Conservation (phyloP, 64 coral and sea anemone genomes). For the Dendronephthya gigantea region DNA sequence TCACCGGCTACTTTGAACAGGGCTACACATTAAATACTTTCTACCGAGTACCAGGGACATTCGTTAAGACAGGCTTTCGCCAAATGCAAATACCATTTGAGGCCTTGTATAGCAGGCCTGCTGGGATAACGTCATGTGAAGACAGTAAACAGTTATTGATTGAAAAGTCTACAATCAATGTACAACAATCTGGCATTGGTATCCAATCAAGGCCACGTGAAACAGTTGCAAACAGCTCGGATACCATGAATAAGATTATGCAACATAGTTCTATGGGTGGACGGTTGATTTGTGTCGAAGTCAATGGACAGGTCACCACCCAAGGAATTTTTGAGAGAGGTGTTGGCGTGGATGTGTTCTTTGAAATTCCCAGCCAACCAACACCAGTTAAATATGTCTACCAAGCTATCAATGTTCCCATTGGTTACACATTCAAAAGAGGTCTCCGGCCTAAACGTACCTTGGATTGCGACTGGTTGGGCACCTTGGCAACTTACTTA, state of each 20-base stretch:
- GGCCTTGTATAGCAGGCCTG: constrained; percentile 52
- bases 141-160: constrained; percentile 10
- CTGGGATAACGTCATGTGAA: not conserved
- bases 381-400: not conserved
- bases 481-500: constrained; percentile 44
- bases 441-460: constrained; percentile 17
- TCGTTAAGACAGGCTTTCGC: constrained; percentile 25
- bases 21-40: constrained; percentile 53
- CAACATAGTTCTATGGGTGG: constrained; percentile 46
- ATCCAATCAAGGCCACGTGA: too few relatives aligned
- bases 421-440: constrained; percentile 16
- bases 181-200: constrained; percentile 38
- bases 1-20: constrained; percentile 42
- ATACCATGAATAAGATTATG: constrained; percentile 26
- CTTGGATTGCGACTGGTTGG: constrained; percentile 50
- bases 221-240: constrained; percentile 50
- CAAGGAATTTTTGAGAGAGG: constrained; percentile 25
- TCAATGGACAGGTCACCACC: constrained; percentile 44
- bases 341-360: constrained; percentile 71
- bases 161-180: constrained; percentile 54
- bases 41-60: constrained; percentile 43
- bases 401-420: constrained; percentile 47
- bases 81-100: constrained; percentile 40
- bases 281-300: constrained; percentile 57
- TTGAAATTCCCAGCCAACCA: constrained; percentile 38